Evolutionary conservation across 2,113 vertebrate species (phyloP).

Genomic region (Urocitellus parryii): DNA sequence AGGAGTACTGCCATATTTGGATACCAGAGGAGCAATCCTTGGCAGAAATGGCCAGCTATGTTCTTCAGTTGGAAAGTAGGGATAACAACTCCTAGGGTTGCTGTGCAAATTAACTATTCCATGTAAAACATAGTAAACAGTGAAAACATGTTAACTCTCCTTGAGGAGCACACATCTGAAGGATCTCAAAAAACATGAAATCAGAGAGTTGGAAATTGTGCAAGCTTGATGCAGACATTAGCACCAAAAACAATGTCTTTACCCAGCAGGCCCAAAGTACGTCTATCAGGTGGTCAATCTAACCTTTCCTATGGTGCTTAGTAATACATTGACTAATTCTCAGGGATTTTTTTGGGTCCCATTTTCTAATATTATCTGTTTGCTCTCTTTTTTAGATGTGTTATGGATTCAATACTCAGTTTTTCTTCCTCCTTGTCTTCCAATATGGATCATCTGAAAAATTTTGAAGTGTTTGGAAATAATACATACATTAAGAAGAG

Average conservation of each 20-base stretch:
- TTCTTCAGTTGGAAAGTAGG: no score
- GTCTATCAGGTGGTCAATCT: not conserved
- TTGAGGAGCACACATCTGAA: not conserved
- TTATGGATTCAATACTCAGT: not conserved
- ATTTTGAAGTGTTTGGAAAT: not conserved
- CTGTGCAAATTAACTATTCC: no score
- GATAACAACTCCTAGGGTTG: no score
- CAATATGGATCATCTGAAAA: not conserved
- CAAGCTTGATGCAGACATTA: not conserved
- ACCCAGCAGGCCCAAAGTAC: not conserved
- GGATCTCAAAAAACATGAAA: not conserved
- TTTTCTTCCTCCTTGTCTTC: not conserved
- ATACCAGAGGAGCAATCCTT: not conserved
- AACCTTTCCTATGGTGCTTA: not conserved
- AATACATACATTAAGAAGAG: not conserved
- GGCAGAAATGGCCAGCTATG: not conserved
- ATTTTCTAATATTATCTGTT: not conserved
- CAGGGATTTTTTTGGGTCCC: not conserved
- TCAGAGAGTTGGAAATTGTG: constrained; percentile 22
- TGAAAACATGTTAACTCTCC: not conserved
- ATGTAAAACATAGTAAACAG: not conserved
- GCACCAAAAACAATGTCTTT: not conserved
- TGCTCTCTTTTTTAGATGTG: not conserved
- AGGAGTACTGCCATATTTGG: not conserved
- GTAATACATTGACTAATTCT: not conserved